phyloP scores from a whole-genome alignment of 2,113 vertebrate genomes.

The Siphamia tubifer region DNA sequence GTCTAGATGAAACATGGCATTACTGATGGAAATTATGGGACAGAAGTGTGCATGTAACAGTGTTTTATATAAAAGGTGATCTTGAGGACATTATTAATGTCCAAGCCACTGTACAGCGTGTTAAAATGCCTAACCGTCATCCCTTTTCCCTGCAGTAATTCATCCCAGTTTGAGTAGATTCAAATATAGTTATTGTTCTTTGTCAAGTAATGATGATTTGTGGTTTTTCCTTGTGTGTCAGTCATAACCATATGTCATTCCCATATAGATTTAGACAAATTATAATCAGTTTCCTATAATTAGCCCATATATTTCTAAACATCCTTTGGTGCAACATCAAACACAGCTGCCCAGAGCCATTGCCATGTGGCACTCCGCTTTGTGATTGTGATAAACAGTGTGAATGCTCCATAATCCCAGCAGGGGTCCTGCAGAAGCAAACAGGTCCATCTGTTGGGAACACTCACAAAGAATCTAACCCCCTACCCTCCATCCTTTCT shows the following conservation, averaged over 20 bases:
- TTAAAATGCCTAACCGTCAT: slow-evolving; percentile 19
- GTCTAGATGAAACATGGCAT: slow-evolving; percentile 24
- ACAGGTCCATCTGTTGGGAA: slow-evolving; percentile 16
- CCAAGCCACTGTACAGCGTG: slow-evolving; percentile 22
- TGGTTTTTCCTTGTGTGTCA: not conserved
- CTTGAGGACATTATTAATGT: not conserved
- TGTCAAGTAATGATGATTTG: too few relatives aligned
- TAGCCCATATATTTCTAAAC: not conserved
- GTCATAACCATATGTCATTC: not conserved
- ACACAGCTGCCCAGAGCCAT: not conserved
- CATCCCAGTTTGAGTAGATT: not conserved
- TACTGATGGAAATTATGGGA: slow-evolving; percentile 33
- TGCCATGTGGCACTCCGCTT: not conserved
- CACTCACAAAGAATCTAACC: slow-evolving; percentile 31
- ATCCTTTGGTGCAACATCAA: not conserved
- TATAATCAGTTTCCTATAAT: not conserved
- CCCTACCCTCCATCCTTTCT: not conserved
- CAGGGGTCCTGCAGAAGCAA: slow-evolving; percentile 4
- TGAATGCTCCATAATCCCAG: slow-evolving; percentile 5
- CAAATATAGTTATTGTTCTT: too few relatives aligned
- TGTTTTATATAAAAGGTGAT: not conserved
- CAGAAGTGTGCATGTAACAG: not conserved
- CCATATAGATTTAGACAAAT: not conserved
- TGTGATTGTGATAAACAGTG: slow-evolving; percentile 1
- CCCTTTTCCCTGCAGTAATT: slow-evolving; percentile 28